Evolutionary conservation across 2,113 vertebrate genomes (phyloP).

Genomic region (Pluvialis apricaria): DNA sequence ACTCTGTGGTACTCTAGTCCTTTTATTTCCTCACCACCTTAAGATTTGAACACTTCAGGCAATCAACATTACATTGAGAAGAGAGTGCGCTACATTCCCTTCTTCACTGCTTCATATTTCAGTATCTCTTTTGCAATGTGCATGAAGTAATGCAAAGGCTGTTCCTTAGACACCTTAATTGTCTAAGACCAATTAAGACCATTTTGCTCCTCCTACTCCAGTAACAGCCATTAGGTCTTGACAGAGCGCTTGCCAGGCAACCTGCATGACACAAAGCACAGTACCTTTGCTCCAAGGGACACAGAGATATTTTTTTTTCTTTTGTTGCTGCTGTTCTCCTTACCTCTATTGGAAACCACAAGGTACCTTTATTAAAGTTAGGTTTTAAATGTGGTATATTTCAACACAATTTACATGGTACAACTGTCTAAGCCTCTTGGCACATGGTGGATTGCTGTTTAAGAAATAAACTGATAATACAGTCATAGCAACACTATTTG

Average conservation of each 20-base stretch:
- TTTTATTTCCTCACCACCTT: neutral
- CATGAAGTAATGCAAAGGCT: neutral
- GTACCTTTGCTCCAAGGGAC: neutral
- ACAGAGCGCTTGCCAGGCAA: neutral
- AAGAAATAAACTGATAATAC: slow-evolving; percentile 17
- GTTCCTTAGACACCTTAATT: neutral
- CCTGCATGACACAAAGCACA: neutral
- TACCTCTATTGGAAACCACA: neutral
- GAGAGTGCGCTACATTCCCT: neutral
- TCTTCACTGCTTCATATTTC: neutral
- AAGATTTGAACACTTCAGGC: neutral
- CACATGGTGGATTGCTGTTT: neutral
- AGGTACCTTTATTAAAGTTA: neutral
- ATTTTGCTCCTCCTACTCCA: neutral
- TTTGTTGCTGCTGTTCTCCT: neutral
- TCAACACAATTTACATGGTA: neutral
- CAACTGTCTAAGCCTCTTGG: neutral
- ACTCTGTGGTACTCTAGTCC: neutral
- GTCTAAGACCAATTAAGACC: neutral
- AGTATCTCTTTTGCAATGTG: neutral
- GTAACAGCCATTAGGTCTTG: neutral
- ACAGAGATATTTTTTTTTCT: neutral
- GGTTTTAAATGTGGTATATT: neutral
- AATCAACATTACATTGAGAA: neutral
- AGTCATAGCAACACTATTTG: slow-evolving; percentile 8